Conservation (phyloP, 2,888 invertebrate species). For the Hedychridium roseum region DNA sequence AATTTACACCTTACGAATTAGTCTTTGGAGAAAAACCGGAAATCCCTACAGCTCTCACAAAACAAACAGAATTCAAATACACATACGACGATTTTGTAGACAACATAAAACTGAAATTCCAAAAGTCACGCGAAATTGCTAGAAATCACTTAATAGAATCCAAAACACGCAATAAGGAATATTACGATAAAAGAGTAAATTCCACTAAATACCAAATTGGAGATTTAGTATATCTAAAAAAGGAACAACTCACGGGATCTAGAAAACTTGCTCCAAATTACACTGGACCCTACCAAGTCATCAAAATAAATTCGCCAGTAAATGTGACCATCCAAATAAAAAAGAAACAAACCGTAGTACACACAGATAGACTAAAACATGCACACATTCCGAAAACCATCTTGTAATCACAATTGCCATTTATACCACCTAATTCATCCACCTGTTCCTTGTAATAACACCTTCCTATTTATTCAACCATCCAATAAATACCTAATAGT, state of each 20-base stretch:
- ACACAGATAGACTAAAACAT: too few relatives aligned
- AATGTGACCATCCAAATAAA: too few relatives aligned
- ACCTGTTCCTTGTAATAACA: not conserved
- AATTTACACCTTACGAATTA: conserved; percentile 45
- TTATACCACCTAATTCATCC: not conserved
- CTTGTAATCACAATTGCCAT: too few relatives aligned
- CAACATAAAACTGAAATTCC: conserved; percentile 33
- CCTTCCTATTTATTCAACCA: not conserved
- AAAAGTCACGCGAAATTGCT: conserved; percentile 31
- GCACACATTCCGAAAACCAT: too few relatives aligned
- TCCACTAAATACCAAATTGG: conserved; percentile 22
- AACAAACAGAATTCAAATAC: conserved; percentile 34
- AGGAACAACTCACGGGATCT: too few relatives aligned
- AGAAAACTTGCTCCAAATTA: conserved; percentile 19
- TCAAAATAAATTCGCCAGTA: conserved; percentile 26
- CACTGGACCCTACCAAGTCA: conserved; percentile 26
- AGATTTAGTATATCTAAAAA: conserved; percentile 28
- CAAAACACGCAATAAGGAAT: conserved; percentile 33
- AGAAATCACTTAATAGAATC: conserved; percentile 26
- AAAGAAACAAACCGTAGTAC: too few relatives aligned
- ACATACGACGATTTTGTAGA: conserved; percentile 35
- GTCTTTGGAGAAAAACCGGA: conserved; percentile 34
- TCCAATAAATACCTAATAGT: conserved; percentile 8
- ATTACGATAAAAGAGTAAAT: conserved; percentile 29
- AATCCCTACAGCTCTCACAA: conserved; percentile 26